These are phyloP conservation scores for Hydrotaea cyrtoneurina DNA, from an alignment of 2,888 invertebrate species.

Conservation along the genomic window DNA sequence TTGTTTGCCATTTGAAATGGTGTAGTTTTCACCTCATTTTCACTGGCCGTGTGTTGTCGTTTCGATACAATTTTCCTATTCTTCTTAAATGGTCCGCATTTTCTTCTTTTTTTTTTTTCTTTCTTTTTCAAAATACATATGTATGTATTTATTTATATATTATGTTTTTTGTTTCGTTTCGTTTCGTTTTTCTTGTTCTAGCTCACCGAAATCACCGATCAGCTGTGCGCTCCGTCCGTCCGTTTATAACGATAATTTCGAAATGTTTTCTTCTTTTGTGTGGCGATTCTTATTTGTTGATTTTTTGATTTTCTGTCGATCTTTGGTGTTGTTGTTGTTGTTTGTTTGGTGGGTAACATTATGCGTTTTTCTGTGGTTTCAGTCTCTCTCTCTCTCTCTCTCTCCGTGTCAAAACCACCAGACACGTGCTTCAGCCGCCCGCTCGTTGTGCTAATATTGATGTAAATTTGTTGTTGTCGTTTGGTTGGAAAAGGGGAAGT, in stretches of 20 bases:
- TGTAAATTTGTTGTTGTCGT: background rate
- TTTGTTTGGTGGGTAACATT: constrained; percentile 48
- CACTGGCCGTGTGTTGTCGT: background rate
- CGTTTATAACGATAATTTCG: background rate
- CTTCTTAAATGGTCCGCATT: constrained; percentile 5
- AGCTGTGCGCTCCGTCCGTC: constrained; percentile 42
- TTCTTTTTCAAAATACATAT: background rate
- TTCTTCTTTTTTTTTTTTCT: constrained; percentile 3
- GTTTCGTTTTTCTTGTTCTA: background rate
- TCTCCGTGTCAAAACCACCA: constrained; percentile 39
- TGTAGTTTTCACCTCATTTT: constrained; percentile 25
- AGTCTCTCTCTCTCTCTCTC: background rate
- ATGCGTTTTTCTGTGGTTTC: constrained; percentile 55
- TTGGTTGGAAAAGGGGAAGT: background rate
- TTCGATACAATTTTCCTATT: background rate
- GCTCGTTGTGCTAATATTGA: background rate
- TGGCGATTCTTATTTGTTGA: background rate
- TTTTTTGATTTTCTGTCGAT: constrained; percentile 1
- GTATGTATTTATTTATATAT: background rate
- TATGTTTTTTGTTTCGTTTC: background rate
- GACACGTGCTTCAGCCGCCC: constrained; percentile 44
- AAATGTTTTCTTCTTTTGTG: background rate
- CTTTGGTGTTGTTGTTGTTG: background rate
- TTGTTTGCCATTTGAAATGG: too few relatives aligned
- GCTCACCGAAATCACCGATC: background rate